Evolutionary conservation across 23 tunicate species (phyloP), one percentile per base, ranked within the genome.

Genomic region (Corella eumyota): DNA sequence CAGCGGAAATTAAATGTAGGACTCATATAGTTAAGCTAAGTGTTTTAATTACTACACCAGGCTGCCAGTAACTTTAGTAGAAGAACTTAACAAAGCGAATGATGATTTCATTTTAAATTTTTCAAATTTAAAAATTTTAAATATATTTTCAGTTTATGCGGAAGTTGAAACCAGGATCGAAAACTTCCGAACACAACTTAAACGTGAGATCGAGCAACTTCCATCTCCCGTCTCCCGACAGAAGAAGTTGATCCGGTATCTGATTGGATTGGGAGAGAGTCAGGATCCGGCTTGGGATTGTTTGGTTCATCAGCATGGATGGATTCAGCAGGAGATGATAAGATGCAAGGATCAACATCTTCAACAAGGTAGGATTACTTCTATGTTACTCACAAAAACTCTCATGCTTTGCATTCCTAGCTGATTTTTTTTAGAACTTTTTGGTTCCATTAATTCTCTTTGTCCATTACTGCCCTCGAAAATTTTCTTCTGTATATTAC

Each of bases 261-360:
- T 87, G 37, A 54, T 87, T 32, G 76, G 76, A 54, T 51, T 78
- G 6, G 93, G 83, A 7, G 83, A 68, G 5, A 17, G 69, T 3
- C 72, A 80, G 9, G 98, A 91, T 60, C 98, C 98, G 15, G 91
- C 92, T 1, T 91, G 98, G 98, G 84, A 91, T 17, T 75, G 87
- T 48, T 53, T 87, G 6, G 34, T 29, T 32, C 75, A 87, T 50
- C 96, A 87, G 36, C 96, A 87, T 55, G 53, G 32, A 29, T 87
- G 96, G 96, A 79, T 87, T 27, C 96, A 87, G 36, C 72, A 72
- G 9, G 40, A 34, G 32, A 61, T 87, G 81, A 32, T 50, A 25
- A 62, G 51, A 30, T 87, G 96, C 79, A 87, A 87, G 56, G 62
- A 71, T 34, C 32, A 71, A 26, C 61, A 78, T 78, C 45, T 69